Base-by-base conservation (phyloP, 2,888 invertebrate species). In the Abrostola triplasia region DNA sequence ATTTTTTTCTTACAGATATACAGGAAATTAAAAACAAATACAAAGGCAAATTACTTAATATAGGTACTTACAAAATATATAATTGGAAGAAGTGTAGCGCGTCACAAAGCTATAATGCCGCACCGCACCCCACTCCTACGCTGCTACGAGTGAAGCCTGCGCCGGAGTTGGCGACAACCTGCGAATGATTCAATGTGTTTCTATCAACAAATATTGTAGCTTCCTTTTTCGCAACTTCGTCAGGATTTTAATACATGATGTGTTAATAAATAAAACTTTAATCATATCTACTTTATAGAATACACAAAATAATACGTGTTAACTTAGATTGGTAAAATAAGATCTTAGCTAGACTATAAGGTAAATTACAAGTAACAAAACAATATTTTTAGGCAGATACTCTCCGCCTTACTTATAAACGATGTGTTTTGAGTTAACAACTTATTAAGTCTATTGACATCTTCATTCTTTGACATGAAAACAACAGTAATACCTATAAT, bases 91-190 rank as follows among this genome's bases (percentile, higher is more conserved):
- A 4, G 24, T 24, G 24, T 24, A 24, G 24, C 24, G 24, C 11
- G 13, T 40, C 40, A 24, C 40, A 58, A 59, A 54, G 36, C 47
- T 42, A 56, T 54, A 55, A 44, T 11, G 55, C 52, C 58, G 42
- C 40, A 48, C 24, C 42, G n/a, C 38, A 36, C 51, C 37, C 64
- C 49, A 54, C 41, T 47, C 24, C 24, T 24, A 24, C 24, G 24
- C 24, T 24, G 44, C 5, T 9, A 24, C 24, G 5, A 47, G 11
- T 48, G 59, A 60, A 65, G 50, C 59, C 44, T 50, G 66, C 10
- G 47, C 42, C 48, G 49, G 48, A 44, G 70, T 9, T 7, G 65
- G 47, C 40, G 56, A 58, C 40, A 59, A 59, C 53, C 71, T 71
- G 76, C 6, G 53, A 11, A 51, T 57, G 35, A 70, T 36, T 52